These are phyloP conservation scores for Meriones unguiculatus DNA, from an alignment of 2,113 vertebrate genomes.

Conservation along the genomic window DNA sequence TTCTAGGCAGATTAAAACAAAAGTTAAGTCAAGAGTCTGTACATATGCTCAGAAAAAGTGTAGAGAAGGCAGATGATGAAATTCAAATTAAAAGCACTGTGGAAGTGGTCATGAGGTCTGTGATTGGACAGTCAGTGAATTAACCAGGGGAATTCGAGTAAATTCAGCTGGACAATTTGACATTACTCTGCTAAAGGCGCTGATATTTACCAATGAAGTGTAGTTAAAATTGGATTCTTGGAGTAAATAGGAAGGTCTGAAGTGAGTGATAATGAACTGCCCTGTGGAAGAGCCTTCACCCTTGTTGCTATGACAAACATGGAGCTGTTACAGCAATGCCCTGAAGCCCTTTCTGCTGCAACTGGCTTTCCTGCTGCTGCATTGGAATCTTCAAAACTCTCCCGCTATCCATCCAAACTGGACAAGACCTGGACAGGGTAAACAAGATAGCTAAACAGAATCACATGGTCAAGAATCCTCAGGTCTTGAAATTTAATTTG, in stretches of 20 bases:
- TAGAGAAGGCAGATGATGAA: not conserved
- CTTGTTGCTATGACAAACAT: not conserved
- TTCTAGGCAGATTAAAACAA: not conserved
- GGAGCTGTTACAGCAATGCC: slow-evolving; percentile 14
- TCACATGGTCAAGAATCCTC: slow-evolving; percentile 64
- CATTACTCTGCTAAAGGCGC: slow-evolving; percentile 78
- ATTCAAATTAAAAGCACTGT: slow-evolving; percentile 75
- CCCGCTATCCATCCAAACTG: not conserved
- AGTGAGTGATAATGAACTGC: slow-evolving; percentile 31
- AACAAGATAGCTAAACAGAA: slow-evolving; percentile 71
- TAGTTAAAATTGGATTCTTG: slow-evolving; percentile 72
- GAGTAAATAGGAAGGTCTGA: slow-evolving; percentile 78
- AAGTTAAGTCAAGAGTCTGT: slow-evolving; percentile 62
- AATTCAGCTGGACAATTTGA: slow-evolving; percentile 76
- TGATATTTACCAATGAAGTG: slow-evolving; percentile 81
- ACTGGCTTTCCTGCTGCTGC: not conserved
- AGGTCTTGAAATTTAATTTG: slow-evolving; percentile 63
- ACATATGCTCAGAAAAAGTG: slow-evolving; percentile 56
- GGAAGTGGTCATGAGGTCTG: slow-evolving; percentile 71
- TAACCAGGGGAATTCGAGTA: slow-evolving; percentile 75
- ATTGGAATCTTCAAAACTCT: not conserved
- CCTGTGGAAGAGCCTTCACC: slow-evolving; percentile 32
- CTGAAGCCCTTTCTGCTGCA: not conserved
- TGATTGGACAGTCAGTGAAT: slow-evolving; percentile 71
- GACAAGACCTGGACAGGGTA: not conserved